Evolutionary conservation across 2,113 vertebrate species (phyloP).

Genomic region (Tenebrosternarchus preto): DNA sequence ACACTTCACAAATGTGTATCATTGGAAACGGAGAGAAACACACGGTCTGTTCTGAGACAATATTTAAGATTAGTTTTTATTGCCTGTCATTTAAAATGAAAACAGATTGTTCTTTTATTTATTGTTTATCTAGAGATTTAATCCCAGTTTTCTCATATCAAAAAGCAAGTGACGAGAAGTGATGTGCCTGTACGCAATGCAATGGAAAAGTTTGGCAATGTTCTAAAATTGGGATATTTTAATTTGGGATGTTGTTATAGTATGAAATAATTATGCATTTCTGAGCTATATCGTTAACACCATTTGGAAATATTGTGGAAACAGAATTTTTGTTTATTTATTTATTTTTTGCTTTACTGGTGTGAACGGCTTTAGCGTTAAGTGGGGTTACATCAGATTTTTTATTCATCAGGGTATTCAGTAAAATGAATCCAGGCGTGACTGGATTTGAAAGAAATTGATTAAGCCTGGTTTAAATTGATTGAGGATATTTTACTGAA

Average conservation of each 20-base stretch:
- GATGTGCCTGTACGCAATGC: neutral
- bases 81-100: neutral
- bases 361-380: neutral
- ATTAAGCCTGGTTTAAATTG: neutral
- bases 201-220: neutral
- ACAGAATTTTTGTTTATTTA: too few relatives aligned
- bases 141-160: neutral
- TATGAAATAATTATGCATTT: neutral
- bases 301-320: neutral
- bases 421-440: neutral
- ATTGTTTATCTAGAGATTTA: neutral
- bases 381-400: neutral
- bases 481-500: neutral
- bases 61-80: slow-evolving; percentile 4
- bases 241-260: slow-evolving; percentile 11
- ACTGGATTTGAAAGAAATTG: neutral
- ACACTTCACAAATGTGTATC: slow-evolving; percentile 1
- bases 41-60: slow-evolving; percentile 11
- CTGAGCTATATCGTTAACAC: neutral
- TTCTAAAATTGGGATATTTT: neutral
- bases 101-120: neutral
- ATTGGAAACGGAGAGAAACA: slow-evolving; percentile 22
- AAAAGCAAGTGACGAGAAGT: neutral
- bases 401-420: neutral
- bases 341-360: slow-evolving; percentile 1